A percentile compares a stretch with the other conserved stretches of the same genome.
These are phyloP conservation scores for Caprella mutica DNA, from an alignment of 2,888 invertebrate genomes.

Conservation along the genomic window DNA sequence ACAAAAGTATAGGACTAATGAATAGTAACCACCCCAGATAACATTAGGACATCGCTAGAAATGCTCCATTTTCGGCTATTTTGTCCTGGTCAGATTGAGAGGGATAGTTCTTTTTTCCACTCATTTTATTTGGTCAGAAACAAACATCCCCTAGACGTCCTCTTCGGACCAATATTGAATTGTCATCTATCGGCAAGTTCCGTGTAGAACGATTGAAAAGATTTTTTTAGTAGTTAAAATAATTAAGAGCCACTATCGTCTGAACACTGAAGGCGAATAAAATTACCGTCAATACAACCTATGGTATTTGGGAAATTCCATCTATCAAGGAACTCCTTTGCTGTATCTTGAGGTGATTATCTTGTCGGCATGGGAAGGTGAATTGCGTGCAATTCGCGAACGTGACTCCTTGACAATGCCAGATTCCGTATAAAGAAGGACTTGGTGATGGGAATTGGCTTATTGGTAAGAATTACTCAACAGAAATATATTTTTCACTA, in stretches of 20 bases:
- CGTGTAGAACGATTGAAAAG: not conserved
- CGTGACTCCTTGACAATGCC: not conserved
- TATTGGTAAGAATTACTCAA: not conserved
- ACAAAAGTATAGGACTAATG: no score
- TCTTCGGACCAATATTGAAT: no score
- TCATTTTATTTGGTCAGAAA: no score
- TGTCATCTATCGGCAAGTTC: no score
- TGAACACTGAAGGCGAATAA: slow-evolving; percentile 2
- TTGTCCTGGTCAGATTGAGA: no score
- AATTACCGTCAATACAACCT: slow-evolving; percentile 2
- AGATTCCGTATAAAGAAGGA: not conserved
- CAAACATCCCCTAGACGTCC: no score
- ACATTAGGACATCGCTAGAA: no score
- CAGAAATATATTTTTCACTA: not conserved
- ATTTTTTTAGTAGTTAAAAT: slow-evolving; percentile 4
- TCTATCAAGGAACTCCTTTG: not conserved
- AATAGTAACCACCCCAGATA: no score
- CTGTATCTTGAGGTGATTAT: not conserved
- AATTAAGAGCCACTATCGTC: not conserved
- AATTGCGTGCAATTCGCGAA: not conserved
- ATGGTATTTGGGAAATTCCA: slow-evolving; percentile 3
- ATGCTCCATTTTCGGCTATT: no score
- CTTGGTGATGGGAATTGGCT: not conserved
- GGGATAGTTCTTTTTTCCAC: no score
- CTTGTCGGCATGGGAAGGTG: not conserved